These are phyloP conservation scores for Drosophila nasuta DNA, from an alignment of 1,140 invertebrate genomes.

Conservation along the genomic window DNA sequence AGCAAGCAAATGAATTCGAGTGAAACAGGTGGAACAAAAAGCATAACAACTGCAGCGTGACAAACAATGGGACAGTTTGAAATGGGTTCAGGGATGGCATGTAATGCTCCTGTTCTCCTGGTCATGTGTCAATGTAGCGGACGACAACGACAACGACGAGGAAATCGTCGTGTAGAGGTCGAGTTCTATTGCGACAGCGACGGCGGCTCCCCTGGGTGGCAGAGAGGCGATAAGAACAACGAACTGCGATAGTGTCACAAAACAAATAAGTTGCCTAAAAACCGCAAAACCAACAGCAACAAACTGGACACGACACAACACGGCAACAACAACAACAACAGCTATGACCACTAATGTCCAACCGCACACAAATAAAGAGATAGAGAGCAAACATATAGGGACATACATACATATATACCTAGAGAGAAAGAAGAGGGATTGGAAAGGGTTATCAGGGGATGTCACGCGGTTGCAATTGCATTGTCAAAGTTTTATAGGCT, in stretches of 20 bases:
- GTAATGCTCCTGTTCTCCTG: slow-evolving; percentile 23
- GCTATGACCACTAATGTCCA: slow-evolving; percentile 74
- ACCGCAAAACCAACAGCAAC: slow-evolving; percentile 63
- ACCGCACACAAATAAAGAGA: slow-evolving; percentile 56
- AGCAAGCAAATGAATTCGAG: slow-evolving; percentile 19
- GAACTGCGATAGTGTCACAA: slow-evolving; percentile 63
- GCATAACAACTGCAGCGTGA: slow-evolving; percentile 65
- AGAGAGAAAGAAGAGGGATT: slow-evolving; percentile 11
- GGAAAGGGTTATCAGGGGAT: slow-evolving; percentile 6
- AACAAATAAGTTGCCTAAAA: slow-evolving; percentile 77
- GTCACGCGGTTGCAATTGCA: slow-evolving; percentile 57
- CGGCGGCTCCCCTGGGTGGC: slow-evolving; percentile 29
- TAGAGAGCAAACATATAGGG: slow-evolving; percentile 4
- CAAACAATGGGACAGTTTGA: slow-evolving; percentile 63
- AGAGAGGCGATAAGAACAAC: slow-evolving; percentile 49
- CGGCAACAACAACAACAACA: slow-evolving; percentile 42
- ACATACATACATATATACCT: not conserved
- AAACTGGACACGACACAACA: slow-evolving; percentile 44
- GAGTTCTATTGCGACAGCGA: not conserved
- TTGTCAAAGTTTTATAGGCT: slow-evolving; percentile 57
- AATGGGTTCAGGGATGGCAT: slow-evolving; percentile 49
- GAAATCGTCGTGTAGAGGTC: not conserved
- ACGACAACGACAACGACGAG: slow-evolving; percentile 4
- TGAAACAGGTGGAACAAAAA: slow-evolving; percentile 30
- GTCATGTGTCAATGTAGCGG: slow-evolving; percentile 52